Conservation (phyloP, 2,888 invertebrate genomes). For the Ormyrus nitidulus region DNA sequence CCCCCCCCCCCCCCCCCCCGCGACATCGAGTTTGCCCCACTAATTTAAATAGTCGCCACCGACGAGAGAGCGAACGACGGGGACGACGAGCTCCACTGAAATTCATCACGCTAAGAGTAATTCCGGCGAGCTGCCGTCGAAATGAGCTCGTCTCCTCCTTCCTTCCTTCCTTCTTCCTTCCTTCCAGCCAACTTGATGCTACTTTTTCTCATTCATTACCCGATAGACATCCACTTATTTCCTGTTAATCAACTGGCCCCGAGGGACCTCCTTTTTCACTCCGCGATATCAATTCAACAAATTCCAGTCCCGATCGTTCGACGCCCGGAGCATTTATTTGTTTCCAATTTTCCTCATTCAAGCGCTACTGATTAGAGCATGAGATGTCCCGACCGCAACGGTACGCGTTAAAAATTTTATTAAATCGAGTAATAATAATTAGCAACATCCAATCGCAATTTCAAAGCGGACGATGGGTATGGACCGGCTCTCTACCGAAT, state of each 20-base stretch:
- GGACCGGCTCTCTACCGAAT: too few relatives aligned
- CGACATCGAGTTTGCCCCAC: not conserved
- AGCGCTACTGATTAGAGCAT: too few relatives aligned
- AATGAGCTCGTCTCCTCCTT: constrained; percentile 43
- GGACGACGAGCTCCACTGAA: constrained; percentile 35
- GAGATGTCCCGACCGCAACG: too few relatives aligned
- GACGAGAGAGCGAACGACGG: constrained; percentile 6
- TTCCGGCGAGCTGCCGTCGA: constrained; percentile 40
- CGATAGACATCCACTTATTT: constrained; percentile 48
- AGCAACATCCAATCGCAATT: too few relatives aligned
- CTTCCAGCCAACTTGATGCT: constrained; percentile 41
- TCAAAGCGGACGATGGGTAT: too few relatives aligned
- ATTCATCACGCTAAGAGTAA: constrained; percentile 56
- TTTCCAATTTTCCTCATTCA: too few relatives aligned
- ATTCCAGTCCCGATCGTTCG: too few relatives aligned
- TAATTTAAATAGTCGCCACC: constrained; percentile 57
- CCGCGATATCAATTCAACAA: too few relatives aligned
- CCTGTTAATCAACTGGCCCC: constrained; percentile 46
- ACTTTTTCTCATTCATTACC: constrained; percentile 56
- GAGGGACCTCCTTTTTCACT: too few relatives aligned
- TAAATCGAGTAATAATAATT: too few relatives aligned
- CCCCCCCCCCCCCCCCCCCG: not conserved
- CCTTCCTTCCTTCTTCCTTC: not conserved
- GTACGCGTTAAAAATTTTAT: too few relatives aligned
- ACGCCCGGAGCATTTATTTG: too few relatives aligned